These are phyloP conservation scores for Hucho hucho DNA, from an alignment of 2,113 vertebrate genomes.

Conservation along the genomic window DNA sequence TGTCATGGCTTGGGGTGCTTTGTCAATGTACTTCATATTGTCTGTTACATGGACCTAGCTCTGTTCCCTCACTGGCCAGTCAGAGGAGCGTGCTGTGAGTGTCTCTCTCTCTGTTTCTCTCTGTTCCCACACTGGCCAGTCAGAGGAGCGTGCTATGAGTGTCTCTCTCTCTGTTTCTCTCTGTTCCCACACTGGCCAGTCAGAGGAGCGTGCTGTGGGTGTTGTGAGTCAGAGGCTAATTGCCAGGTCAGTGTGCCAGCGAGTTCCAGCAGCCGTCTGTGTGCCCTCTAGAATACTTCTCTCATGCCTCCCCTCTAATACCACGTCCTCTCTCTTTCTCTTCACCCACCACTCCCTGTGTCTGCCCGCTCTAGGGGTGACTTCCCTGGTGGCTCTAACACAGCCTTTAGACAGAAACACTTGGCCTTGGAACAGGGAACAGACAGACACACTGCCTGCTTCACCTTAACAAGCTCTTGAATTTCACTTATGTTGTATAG, in stretches of 20 bases:
- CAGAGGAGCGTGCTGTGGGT: conserved; percentile 10
- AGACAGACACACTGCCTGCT: neutral
- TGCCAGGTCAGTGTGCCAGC: conserved; percentile 14
- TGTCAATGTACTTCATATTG: neutral
- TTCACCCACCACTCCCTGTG: no score
- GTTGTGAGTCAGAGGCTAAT: conserved; percentile 19
- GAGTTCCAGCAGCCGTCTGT: conserved; percentile 22
- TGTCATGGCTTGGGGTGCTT: neutral
- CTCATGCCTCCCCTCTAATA: neutral
- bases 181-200: no score
- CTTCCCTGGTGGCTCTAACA: neutral
- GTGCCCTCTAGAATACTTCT: neutral
- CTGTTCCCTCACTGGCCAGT: neutral
- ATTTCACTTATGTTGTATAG: conserved; percentile 5
- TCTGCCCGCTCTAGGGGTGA: neutral
- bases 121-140: no score
- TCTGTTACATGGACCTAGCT: conserved; percentile 1
- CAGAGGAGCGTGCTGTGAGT: no score
- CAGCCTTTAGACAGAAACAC: conserved; percentile 3
- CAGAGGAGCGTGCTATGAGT: no score
- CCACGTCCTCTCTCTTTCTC: no score
- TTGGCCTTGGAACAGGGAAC: conserved; percentile 3
- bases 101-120: no score
- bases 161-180: no score
- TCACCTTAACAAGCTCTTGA: neutral